Base-by-base conservation (phyloP, 2,888 invertebrate species). In the Mamestra brassicae region DNA sequence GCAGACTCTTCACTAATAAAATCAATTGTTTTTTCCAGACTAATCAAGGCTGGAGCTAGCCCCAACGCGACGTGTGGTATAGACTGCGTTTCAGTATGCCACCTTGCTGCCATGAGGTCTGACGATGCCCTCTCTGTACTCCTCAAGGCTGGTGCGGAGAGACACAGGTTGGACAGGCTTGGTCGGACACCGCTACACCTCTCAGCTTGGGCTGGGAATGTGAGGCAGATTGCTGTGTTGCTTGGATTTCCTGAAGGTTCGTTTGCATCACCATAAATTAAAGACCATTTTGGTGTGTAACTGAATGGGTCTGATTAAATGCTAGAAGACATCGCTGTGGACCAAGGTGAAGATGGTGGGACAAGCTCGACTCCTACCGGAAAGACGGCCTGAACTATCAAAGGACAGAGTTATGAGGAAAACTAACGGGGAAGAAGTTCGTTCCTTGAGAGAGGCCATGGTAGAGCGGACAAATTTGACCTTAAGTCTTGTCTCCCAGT, bases 181-280 rank as follows among this genome's bases (percentile, higher is more conserved):
- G 95, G 95, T 0, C 88, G 92, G 5, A 94, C 95, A 17, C 94
- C 95, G 0, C 82, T 96, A 2, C 96, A 96, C 75, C 71, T 94
- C 26, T 94, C 95, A 2, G 93, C 93, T 4, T 95, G 92, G 90
- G 87, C 88, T 2, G 95, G 94, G 2, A 88, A 93, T 74, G 78
- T 87, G 0, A 84, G 80, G 17, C 93, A 93, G 72, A 73, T 94
- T 26, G 90, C 89, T 7, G 82, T 90, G 50, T 70, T 92, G 58
- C 78, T 92, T 3, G 87, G 88, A n/a, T 87, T 90, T 57, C 80
- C 91, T 17, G 84, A 88, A 85, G 90, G 91, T 90, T 69, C 0
- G 42, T 66, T n/a, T 36, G 1, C 26, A 58, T n/a, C 57, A 26
- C 11, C 11, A 47, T 13, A 15, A 50, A 15, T 50, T 50, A 15